phyloP scores from a whole-genome alignment of 1,140 invertebrate species.

The Pomacea maculata region DNA sequence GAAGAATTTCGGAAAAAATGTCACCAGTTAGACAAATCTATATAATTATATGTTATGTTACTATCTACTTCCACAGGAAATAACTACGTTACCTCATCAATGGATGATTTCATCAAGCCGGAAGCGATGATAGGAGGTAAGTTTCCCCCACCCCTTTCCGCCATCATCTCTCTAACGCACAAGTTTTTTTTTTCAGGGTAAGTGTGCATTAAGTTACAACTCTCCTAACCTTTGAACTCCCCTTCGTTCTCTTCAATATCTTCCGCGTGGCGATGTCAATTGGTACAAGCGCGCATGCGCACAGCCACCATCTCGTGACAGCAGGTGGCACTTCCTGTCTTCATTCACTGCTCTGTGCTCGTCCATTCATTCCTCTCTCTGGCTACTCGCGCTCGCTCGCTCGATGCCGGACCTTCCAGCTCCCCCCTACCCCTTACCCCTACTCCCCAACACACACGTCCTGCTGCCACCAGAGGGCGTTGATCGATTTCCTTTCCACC shows the following conservation, averaged over 20 bases:
- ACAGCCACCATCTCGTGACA: too few relatives aligned
- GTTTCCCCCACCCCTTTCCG: background rate
- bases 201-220: background rate
- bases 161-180: background rate
- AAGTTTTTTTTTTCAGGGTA: background rate
- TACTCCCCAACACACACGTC: background rate
- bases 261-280: background rate
- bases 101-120: constrained; percentile 41
- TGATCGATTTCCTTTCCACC: background rate
- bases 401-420: background rate
- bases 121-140: constrained; percentile 36
- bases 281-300: background rate
- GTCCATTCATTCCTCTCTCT: background rate
- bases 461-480: background rate
- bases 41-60: too few relatives aligned
- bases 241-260: too few relatives aligned
- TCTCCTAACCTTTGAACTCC: background rate
- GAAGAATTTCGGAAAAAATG: too few relatives aligned
- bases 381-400: background rate
- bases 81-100: constrained; percentile 38
- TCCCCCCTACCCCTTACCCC: background rate
- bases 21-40: too few relatives aligned
- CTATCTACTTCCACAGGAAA: constrained; percentile 32
- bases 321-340: background rate
- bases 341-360: too few relatives aligned